Percentiles rank a stretch among this genome's conserved stretches.
Conservation (phyloP, 2,888 invertebrate species). For the Scrobipalpa atriplicella region DNA sequence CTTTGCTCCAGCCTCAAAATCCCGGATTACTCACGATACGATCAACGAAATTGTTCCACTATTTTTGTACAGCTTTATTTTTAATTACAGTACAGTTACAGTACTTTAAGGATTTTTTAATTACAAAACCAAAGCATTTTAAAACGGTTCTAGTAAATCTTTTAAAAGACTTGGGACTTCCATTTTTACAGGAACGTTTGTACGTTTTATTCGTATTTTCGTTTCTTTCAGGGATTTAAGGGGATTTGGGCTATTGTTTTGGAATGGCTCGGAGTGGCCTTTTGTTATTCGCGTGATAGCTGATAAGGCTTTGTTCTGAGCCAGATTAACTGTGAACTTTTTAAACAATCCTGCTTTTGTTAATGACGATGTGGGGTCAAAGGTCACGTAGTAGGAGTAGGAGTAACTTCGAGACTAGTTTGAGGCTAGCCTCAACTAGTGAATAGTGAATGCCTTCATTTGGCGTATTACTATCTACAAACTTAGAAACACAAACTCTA, state of each 20-base stretch:
- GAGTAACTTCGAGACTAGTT: not conserved
- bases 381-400: not conserved
- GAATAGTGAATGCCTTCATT: not conserved
- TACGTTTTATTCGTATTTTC: conserved; percentile 27
- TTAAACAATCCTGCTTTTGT: conserved; percentile 18
- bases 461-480: not conserved
- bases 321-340: conserved; percentile 30
- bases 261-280: conserved; percentile 25
- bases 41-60: conserved; percentile 18
- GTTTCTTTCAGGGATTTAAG: conserved; percentile 30
- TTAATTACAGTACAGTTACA: no score
- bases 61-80: conserved; percentile 24
- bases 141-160: conserved; percentile 20
- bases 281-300: conserved; percentile 29
- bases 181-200: conserved; percentile 20
- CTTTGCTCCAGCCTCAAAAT: conserved; percentile 25
- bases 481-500: no score
- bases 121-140: conserved; percentile 16
- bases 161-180: conserved; percentile 15
- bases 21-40: conserved; percentile 9
- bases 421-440: not conserved
- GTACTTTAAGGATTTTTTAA: conserved; percentile 18
- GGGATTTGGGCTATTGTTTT: conserved; percentile 29
- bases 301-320: conserved; percentile 30
- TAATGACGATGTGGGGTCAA: not conserved